Evolutionary conservation across 2,113 vertebrate species (phyloP).

Genomic region (Pygathrix nemaeus): DNA sequence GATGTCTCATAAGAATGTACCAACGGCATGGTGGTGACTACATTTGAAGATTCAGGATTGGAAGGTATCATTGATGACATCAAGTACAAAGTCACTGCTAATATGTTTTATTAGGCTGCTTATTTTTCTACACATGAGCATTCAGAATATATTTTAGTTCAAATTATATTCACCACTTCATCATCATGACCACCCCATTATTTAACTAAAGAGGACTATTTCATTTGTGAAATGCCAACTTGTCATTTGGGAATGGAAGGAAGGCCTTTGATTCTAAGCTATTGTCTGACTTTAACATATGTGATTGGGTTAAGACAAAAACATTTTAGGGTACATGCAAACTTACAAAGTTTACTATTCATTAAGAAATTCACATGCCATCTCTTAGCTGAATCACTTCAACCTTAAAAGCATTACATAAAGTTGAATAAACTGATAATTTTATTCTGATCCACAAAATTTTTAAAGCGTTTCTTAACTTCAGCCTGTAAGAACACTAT

Average conservation of each 20-base stretch:
- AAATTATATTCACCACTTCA: background rate
- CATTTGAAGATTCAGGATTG: background rate
- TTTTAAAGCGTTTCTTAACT: conserved; percentile 28
- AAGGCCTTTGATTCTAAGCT: background rate
- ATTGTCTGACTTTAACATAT: background rate
- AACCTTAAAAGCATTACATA: background rate
- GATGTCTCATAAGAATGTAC: background rate
- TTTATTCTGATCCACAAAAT: conserved; percentile 23
- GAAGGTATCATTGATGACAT: background rate
- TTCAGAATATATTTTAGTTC: background rate
- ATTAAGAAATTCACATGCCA: conserved; percentile 12
- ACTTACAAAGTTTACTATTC: background rate
- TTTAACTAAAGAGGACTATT: conserved; percentile 15
- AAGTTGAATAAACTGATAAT: conserved; percentile 43
- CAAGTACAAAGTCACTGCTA: background rate
- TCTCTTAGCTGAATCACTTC: background rate
- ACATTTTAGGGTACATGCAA: background rate
- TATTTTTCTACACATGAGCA: conserved; percentile 8
- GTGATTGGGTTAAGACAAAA: background rate
- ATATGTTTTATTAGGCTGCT: background rate
- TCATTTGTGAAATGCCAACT: background rate
- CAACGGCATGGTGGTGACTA: background rate
- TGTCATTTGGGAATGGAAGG: background rate
- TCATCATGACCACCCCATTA: background rate
- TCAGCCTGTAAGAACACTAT: background rate